A percentile compares a stretch with the other conserved stretches of the same genome.
Conservation (phyloP, 92 coral and sea anemone species). For the Porites evermanni region DNA sequence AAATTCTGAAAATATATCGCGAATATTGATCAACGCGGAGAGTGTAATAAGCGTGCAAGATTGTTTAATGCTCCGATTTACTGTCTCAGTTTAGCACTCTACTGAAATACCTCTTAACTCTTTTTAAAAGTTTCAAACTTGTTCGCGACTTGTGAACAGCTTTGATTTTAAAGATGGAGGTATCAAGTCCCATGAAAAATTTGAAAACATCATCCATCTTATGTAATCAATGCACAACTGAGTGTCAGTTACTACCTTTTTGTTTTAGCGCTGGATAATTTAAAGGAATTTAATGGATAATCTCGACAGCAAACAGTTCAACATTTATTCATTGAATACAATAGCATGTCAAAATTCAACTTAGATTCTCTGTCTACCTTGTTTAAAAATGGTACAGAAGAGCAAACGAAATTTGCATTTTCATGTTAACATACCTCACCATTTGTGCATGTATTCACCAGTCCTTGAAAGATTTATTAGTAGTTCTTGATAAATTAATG, state of each 20-base stretch:
- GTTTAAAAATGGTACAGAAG: no score
- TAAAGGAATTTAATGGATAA: not conserved
- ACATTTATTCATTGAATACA: not conserved
- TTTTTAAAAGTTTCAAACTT: not conserved
- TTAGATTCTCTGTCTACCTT: conserved; percentile 19
- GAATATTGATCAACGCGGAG: not conserved
- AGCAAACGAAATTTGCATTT: conserved; percentile 35
- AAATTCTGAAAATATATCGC: no score
- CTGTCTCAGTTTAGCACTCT: not conserved
- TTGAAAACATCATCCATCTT: not conserved
- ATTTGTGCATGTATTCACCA: not conserved
- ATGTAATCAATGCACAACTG: not conserved
- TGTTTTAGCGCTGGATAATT: not conserved
- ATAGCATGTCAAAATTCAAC: not conserved
- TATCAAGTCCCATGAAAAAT: not conserved
- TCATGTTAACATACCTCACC: not conserved
- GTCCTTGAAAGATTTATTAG: not conserved
- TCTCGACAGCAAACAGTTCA: conserved; percentile 1
- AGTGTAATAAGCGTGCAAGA: not conserved
- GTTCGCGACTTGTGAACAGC: not conserved
- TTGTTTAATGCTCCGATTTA: not conserved
- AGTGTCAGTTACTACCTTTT: not conserved
- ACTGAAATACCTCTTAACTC: no score
- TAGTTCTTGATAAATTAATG: not conserved
- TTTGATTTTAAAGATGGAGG: no score